Evolutionary conservation across 2,113 vertebrate genomes (phyloP).

Genomic region (Lycaon pictus): DNA sequence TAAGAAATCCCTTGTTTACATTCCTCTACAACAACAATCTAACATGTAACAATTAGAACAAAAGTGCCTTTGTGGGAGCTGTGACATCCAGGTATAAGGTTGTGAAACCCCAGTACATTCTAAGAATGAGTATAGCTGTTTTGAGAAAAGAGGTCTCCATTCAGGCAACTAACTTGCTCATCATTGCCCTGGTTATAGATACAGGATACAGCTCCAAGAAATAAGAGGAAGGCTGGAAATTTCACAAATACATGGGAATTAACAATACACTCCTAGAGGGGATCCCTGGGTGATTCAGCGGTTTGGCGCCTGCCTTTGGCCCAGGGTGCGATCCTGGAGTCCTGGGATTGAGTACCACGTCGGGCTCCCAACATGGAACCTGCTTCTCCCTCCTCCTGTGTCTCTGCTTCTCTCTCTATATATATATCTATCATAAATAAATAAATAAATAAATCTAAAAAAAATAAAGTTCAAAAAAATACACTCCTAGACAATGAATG

Average conservation of each 20-base stretch:
- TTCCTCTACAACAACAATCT: not conserved
- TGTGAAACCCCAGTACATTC: not conserved
- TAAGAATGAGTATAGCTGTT: not conserved
- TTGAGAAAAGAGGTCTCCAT: not conserved
- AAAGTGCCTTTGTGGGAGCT: not conserved
- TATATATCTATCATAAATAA: too few species aligned
- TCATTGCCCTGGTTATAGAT: not conserved
- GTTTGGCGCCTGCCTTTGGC: too few species aligned
- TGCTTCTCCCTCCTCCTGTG: too few species aligned
- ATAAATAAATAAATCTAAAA: too few species aligned
- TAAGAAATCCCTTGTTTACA: not conserved
- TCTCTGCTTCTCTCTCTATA: too few species aligned
- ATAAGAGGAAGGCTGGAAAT: not conserved
- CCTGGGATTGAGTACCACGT: too few species aligned
- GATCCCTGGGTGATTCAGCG: too few species aligned
- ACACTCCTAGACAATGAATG: not conserved
- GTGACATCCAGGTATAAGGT: not conserved
- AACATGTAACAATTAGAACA: not conserved
- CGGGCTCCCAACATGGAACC: too few species aligned
- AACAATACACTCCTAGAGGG: not conserved
- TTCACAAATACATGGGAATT: not conserved
- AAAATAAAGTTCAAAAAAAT: too few species aligned
- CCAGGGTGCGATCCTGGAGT: too few species aligned
- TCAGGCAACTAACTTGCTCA: not conserved
- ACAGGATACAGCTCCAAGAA: not conserved